These are phyloP conservation scores for Sminthurides aquaticus DNA, from an alignment of 2,888 invertebrate species.

Conservation along the genomic window DNA sequence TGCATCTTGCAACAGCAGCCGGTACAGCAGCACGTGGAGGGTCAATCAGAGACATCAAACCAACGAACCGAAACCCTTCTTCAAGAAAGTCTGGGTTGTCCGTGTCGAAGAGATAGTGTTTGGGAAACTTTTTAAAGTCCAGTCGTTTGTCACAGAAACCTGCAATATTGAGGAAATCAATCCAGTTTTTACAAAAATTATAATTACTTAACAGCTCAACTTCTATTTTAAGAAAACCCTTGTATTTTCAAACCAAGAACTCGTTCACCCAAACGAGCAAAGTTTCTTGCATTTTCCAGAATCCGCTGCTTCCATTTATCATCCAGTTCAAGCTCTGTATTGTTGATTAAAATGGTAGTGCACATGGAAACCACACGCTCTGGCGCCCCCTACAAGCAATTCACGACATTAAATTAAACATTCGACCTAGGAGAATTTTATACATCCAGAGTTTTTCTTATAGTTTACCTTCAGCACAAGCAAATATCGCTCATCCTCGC, in stretches of 20 bases:
- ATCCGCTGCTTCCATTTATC: slow-evolving; percentile 53
- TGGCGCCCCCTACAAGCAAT: slow-evolving; percentile 55
- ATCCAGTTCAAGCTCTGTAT: slow-evolving; percentile 52
- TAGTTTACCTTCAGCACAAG: slow-evolving; percentile 76
- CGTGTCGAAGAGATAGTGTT: slow-evolving; percentile 55
- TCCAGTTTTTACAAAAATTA: slow-evolving; percentile 1
- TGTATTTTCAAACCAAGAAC: no score
- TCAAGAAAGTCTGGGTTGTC: slow-evolving; percentile 53
- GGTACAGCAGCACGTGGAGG: slow-evolving; percentile 62
- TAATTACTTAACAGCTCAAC: neutral
- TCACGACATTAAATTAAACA: slow-evolving; percentile 1
- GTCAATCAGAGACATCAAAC: slow-evolving; percentile 65
- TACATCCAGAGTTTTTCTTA: no score
- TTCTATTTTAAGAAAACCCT: slow-evolving; percentile 28
- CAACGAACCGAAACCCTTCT: slow-evolving; percentile 56
- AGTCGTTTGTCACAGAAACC: slow-evolving; percentile 50
- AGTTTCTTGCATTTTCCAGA: slow-evolving; percentile 62
- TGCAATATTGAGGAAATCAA: no score
- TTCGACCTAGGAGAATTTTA: neutral
- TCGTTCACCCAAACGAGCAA: slow-evolving; percentile 78
- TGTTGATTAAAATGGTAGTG: slow-evolving; percentile 53
- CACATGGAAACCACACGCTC: slow-evolving; percentile 62
- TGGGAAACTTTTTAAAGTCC: slow-evolving; percentile 49
- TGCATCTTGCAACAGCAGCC: slow-evolving; percentile 61
- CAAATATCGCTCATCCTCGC: slow-evolving; percentile 77